phyloP scores from a whole-genome alignment of 2,888 invertebrate species.

The Gymnocheta viridis region DNA sequence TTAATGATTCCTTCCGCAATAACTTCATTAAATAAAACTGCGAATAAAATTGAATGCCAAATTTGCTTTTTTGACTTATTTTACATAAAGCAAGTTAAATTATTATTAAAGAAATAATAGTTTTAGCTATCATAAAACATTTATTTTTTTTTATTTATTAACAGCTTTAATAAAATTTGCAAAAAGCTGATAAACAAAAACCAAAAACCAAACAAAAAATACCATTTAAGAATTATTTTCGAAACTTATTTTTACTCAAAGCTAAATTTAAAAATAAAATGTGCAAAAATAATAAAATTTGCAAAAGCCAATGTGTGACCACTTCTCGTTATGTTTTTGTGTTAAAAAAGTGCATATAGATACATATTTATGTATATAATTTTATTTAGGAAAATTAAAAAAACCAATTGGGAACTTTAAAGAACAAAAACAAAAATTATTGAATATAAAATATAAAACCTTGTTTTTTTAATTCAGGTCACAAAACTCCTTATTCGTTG shows the following conservation, averaged over 20 bases:
- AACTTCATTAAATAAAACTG: not conserved
- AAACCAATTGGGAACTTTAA: slow-evolving; percentile 56
- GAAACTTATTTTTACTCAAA: slow-evolving; percentile 24
- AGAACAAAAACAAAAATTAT: slow-evolving; percentile 32
- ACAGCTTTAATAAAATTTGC: slow-evolving; percentile 22
- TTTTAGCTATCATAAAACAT: not conserved
- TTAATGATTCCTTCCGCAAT: slow-evolving; percentile 20
- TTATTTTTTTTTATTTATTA: not conserved
- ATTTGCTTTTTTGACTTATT: not conserved
- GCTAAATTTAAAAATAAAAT: slow-evolving; percentile 29
- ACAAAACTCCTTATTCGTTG: slow-evolving; percentile 63
- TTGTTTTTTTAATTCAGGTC: slow-evolving; percentile 62
- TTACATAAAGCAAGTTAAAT: not conserved
- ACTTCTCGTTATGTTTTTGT: not conserved
- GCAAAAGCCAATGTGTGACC: slow-evolving; percentile 62
- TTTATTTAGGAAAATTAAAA: slow-evolving; percentile 33
- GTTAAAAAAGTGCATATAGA: slow-evolving; percentile 46
- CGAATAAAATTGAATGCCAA: not conserved
- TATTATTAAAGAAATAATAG: too few relatives aligned
- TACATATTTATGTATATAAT: slow-evolving; percentile 25
- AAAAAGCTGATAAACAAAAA: slow-evolving; percentile 6
- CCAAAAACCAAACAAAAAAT: slow-evolving; percentile 19
- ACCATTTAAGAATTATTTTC: slow-evolving; percentile 14
- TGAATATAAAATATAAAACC: slow-evolving; percentile 62
- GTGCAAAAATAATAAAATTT: slow-evolving; percentile 50